Evolutionary conservation across 1,140 invertebrate genomes (phyloP).

Genomic region (Bombyx mori): ASM3026992v2 NC_085115.1:5939501-5940000

Average conservation of each 20-base stretch:
- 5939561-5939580: slow-evolving; percentile 6
- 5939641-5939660: slow-evolving; percentile 19
- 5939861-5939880: slow-evolving; percentile 35
- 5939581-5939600: slow-evolving; percentile 5
- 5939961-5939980: too few species aligned
- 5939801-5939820: slow-evolving; percentile 60
- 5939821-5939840: slow-evolving; percentile 44
- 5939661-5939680: slow-evolving; percentile 25
- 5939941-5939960: too few species aligned
- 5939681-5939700: slow-evolving; percentile 55
- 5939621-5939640: slow-evolving; percentile 9
- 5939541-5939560: not conserved
- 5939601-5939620: slow-evolving; percentile 12
- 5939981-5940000: too few species aligned
- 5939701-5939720: slow-evolving; percentile 44
- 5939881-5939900: slow-evolving; percentile 18
- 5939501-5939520: too few species aligned
- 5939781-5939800: slow-evolving; percentile 45
- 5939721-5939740: slow-evolving; percentile 55
- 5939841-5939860: slow-evolving; percentile 62
- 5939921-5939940: too few species aligned
- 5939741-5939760: slow-evolving; percentile 59
- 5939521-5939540: too few species aligned
- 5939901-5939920: too few species aligned
- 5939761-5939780: slow-evolving; percentile 47